These are phyloP conservation scores for Leptothorax acervorum DNA, from an alignment of 2,888 invertebrate species.

Conservation along the genomic window DNA sequence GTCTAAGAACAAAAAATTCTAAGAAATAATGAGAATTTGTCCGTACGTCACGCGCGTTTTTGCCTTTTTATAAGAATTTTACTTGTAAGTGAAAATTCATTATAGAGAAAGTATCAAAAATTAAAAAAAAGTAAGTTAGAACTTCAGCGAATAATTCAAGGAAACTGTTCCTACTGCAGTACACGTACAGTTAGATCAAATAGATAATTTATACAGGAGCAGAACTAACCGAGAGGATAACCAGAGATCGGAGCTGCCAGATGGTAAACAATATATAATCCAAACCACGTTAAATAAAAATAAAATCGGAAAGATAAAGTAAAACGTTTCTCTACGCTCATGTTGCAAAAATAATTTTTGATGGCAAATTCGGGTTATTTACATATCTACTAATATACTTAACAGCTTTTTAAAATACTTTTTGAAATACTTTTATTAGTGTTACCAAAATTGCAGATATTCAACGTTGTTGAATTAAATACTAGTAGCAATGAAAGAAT, in stretches of 20 bases:
- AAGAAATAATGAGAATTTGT: no score
- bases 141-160: neutral
- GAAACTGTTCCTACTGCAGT: neutral
- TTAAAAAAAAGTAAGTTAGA: constrained; percentile 10
- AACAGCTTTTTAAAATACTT: neutral
- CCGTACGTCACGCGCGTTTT: no score
- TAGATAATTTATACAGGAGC: constrained; percentile 30
- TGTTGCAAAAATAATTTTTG: neutral
- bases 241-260: neutral
- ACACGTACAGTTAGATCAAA: neutral
- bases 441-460: neutral
- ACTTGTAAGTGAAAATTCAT: neutral
- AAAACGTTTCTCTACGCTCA: neutral
- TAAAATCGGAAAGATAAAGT: neutral
- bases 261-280: constrained; percentile 25
- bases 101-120: neutral
- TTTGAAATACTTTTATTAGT: constrained; percentile 1
- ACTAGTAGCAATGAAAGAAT: neutral
- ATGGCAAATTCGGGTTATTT: neutral
- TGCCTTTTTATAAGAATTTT: neutral
- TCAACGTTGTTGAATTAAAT: neutral
- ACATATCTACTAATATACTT: neutral
- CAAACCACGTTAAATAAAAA: constrained; percentile 12
- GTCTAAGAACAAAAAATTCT: no score
- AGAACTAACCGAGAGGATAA: neutral